Conservation (phyloP, 2,888 invertebrate species). For the Asteroscopus sphinx region DNA sequence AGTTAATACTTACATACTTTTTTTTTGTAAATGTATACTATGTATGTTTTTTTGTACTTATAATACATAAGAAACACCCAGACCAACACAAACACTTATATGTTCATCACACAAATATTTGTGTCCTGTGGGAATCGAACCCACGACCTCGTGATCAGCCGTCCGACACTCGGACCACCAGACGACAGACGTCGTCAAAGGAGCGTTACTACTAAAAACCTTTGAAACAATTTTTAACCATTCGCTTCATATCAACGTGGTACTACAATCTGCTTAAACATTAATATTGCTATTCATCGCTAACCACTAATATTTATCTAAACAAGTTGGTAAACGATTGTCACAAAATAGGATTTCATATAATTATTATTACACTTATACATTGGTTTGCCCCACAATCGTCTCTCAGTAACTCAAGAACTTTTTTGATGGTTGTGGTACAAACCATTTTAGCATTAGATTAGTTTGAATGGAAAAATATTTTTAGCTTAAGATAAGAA, state of each 20-base stretch:
- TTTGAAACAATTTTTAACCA: background rate
- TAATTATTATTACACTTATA: conserved; percentile 59
- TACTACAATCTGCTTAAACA: conserved; percentile 54
- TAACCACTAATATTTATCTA: conserved; percentile 56
- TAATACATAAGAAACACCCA: too few relatives aligned
- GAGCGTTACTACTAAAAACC: too few relatives aligned
- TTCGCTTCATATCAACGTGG: conserved; percentile 30
- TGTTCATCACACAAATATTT: too few relatives aligned
- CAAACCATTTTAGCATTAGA: conserved; percentile 29
- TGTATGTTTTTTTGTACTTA: too few relatives aligned
- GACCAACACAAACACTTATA: too few relatives aligned
- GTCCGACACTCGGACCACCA: too few relatives aligned
- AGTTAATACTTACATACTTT: too few relatives aligned
- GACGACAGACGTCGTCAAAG: too few relatives aligned
- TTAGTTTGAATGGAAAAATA: conserved; percentile 47
- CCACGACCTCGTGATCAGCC: too few relatives aligned
- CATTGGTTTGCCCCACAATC: conserved; percentile 54
- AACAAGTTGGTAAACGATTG: conserved; percentile 70
- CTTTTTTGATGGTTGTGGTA: conserved; percentile 15
- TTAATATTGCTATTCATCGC: conserved; percentile 72
- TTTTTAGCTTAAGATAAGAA: conserved; percentile 51
- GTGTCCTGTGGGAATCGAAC: too few relatives aligned
- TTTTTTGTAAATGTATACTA: too few relatives aligned
- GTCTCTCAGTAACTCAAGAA: conserved; percentile 11
- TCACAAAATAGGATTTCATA: conserved; percentile 78